Evolutionary conservation across 2,888 invertebrate species (phyloP), one percentile per base, ranked within the genome.

Genomic region (Oxyscelio sp.): DNA sequence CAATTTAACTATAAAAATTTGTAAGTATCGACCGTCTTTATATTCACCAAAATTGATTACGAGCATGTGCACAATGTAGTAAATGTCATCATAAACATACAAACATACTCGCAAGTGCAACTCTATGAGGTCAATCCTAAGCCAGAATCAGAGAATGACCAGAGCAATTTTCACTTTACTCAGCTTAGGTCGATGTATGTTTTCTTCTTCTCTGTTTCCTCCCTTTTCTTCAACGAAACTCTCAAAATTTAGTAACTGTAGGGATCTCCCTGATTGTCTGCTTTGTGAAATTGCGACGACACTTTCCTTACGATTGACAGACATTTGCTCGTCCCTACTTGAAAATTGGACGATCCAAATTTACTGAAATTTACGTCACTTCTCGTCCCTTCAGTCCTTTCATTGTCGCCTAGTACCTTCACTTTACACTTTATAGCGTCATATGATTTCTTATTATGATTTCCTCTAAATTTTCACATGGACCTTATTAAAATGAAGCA

Each of bases 101-200:
- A n/a, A n/a, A n/a, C n/a, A n/a, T n/a, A n/a, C n/a, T n/a, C n/a
- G n/a, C n/a, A n/a, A n/a, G n/a, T n/a, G n/a, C n/a, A n/a, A n/a
- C n/a, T n/a, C n/a, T n/a, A n/a, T n/a, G n/a, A n/a, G n/a, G n/a
- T n/a, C n/a, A n/a, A n/a, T n/a, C n/a, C n/a, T n/a, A n/a, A n/a
- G n/a, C n/a, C n/a, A n/a, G n/a, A n/a, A n/a, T n/a, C n/a, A n/a
- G n/a, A n/a, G 84, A 90, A 91, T 89, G 86, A 88, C 88, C 88
- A 83, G 74, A 89, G 89, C 90, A 91, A 91, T 91, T 91, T 92
- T 90, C 91, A 91, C 90, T 90, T 91, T 85, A 85, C 89, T 73
- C 59, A 66, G 81, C 56, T 66, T 70, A 66, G 48, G 82, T 87
- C 86, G 68, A 80, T 87, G 85, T 89, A 90, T 87, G 85, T 87